Percentiles rank a stretch among this genome's conserved stretches.
Conservation (phyloP, 2,797 vertebrate species). For the Mus minutoides region DNA sequence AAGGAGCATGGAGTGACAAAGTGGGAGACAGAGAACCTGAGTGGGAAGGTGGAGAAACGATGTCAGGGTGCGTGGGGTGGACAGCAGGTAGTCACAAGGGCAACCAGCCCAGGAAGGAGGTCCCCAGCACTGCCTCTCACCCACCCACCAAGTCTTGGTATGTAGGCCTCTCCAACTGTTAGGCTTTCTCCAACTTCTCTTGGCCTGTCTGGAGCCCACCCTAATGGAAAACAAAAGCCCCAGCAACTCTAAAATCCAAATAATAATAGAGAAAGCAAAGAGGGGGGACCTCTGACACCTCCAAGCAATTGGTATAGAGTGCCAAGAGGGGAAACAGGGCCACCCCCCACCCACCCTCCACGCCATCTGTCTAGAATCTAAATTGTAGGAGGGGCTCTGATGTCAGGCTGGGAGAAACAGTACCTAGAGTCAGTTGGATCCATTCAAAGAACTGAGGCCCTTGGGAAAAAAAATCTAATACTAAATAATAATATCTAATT, state of each 20-base stretch:
- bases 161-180: background rate
- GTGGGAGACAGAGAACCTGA: constrained; percentile 41
- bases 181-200: background rate
- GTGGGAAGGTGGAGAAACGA: background rate
- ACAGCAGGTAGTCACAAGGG: background rate
- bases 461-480: background rate
- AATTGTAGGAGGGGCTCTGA: background rate
- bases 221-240: constrained; percentile 58
- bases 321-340: background rate
- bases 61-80: background rate
- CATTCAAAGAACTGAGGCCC: background rate
- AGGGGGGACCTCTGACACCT: background rate
- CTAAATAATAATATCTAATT: background rate
- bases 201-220: constrained; percentile 20
- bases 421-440: background rate
- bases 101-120: background rate
- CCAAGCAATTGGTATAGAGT: background rate
- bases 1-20: background rate
- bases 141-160: background rate
- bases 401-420: background rate
- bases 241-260: constrained; percentile 17
- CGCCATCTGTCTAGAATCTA: background rate
- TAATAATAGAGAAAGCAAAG: background rate
- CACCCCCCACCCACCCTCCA: no score
- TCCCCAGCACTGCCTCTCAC: background rate